phyloP scores from a whole-genome alignment of 2,113 vertebrate species.

The Calidris pygmaea region DNA sequence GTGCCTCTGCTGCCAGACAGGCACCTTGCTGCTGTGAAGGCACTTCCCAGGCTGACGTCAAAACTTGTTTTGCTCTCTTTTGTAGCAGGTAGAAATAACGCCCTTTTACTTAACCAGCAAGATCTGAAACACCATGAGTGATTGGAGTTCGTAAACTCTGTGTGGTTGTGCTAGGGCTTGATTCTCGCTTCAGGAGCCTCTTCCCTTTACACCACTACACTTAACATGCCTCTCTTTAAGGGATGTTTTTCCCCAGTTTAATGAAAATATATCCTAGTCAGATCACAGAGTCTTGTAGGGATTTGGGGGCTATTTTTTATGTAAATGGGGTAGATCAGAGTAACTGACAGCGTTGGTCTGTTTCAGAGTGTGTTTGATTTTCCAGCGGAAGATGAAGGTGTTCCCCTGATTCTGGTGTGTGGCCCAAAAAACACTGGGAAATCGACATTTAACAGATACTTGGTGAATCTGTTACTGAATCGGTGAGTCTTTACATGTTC shows the following conservation, averaged over 20 bases:
- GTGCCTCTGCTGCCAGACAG: not conserved
- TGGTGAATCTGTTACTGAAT: conserved; percentile 91
- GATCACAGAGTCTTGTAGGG: not conserved
- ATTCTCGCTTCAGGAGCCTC: not conserved
- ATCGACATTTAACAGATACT: conserved; percentile 87
- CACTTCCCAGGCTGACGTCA: rapidly evolving
- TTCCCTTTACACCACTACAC: not conserved
- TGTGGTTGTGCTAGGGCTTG: not conserved
- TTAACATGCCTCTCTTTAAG: rapidly evolving
- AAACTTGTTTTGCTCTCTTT: not conserved
- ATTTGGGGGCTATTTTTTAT: not conserved
- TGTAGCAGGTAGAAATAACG: too few relatives aligned
- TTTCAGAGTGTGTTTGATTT: not conserved
- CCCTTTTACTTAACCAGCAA: rapidly evolving
- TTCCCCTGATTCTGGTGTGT: conserved; percentile 86
- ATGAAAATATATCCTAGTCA: too few relatives aligned
- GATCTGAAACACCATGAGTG: rapidly evolving
- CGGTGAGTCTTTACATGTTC: conserved; percentile 71
- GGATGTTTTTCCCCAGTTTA: rapidly evolving
- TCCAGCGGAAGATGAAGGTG: conserved; percentile 84
- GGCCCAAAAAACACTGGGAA: conserved; percentile 90
- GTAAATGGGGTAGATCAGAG: not conserved
- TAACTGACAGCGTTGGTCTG: not conserved
- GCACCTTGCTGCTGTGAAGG: not conserved
- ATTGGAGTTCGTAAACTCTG: rapidly evolving